Conservation (phyloP, 2,113 vertebrate species). For the Marmota monax region DNA sequence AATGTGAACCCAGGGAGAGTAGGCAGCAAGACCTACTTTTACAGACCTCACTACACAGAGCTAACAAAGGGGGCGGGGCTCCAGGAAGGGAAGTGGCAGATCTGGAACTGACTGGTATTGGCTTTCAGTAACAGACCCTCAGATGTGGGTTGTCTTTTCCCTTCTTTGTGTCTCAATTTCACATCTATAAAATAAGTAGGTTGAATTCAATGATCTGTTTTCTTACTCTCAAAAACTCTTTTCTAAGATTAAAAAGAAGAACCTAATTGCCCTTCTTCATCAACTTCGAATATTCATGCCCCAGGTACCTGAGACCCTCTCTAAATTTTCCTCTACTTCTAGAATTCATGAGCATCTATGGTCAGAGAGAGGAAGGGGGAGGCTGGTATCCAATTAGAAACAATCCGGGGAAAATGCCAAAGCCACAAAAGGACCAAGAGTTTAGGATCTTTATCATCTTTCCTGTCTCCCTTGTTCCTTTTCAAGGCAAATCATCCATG, state of each 20-base stretch:
- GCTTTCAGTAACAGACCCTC: neutral
- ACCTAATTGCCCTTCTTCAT: neutral
- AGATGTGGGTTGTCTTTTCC: neutral
- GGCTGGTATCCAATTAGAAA: neutral
- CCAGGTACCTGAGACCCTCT: neutral
- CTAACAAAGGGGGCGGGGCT: neutral
- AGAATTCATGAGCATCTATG: neutral
- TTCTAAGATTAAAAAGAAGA: neutral
- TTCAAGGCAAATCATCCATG: neutral
- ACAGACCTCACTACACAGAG: neutral
- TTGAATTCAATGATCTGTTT: conserved; percentile 17
- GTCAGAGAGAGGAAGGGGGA: neutral
- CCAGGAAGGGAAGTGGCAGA: neutral
- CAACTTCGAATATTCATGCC: neutral
- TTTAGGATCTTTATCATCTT: neutral
- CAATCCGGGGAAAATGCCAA: conserved; percentile 27
- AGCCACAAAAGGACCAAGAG: neutral
- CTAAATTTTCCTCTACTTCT: neutral
- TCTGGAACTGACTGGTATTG: neutral
- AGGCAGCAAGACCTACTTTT: neutral
- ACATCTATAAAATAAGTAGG: neutral
- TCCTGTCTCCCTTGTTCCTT: neutral
- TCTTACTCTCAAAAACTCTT: neutral
- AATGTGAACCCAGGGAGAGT: neutral
- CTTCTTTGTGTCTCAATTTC: neutral